phyloP scores from a whole-genome alignment of 2,113 vertebrate species.

The Turdus rufiventris region DNA sequence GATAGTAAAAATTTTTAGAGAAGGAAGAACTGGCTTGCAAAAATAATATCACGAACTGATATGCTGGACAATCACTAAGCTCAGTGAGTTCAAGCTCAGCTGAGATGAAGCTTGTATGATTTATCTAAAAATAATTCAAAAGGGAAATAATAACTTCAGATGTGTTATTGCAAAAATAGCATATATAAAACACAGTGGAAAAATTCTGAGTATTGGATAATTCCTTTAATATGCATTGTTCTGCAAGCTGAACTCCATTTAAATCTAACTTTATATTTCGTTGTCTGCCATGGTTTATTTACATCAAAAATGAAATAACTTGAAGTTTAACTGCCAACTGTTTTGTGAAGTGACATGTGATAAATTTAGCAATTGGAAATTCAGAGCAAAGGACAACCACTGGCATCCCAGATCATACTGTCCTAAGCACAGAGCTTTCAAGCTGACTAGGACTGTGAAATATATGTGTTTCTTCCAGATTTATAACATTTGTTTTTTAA shows the following conservation, averaged over 20 bases:
- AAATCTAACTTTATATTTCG: not conserved
- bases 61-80: not conserved
- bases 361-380: slow-evolving; percentile 1
- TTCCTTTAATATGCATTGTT: not conserved
- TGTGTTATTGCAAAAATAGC: not conserved
- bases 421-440: not conserved
- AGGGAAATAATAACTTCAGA: not conserved
- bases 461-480: not conserved
- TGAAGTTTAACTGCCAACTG: not conserved
- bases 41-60: accelerated
- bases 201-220: not conserved
- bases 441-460: not conserved
- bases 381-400: not conserved
- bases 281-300: not conserved
- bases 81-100: not conserved
- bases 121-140: not conserved
- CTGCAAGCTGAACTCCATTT: not conserved
- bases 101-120: not conserved
- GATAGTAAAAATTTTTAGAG: not conserved
- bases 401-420: not conserved
- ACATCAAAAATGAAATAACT: not conserved
- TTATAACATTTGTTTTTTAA: not conserved
- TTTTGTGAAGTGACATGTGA: not conserved
- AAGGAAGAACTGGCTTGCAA: not conserved
- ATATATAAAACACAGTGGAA: not conserved